Conservation (phyloP, 2,888 invertebrate species). For the Liopterus haemorrhoidalis region DNA sequence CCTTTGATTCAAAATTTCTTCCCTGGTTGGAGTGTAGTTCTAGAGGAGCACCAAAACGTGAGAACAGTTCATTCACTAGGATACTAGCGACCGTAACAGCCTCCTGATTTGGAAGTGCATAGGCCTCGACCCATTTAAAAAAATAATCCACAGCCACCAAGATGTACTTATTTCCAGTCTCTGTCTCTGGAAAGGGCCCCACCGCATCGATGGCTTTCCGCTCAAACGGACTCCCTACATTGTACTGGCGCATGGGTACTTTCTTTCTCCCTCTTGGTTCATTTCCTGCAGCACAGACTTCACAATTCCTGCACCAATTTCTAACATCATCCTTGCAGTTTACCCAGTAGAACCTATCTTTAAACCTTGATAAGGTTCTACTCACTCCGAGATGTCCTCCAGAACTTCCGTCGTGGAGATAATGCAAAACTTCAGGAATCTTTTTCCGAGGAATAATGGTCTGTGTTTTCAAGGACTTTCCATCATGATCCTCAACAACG, state of each 20-base stretch:
- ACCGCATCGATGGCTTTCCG: constrained; percentile 29
- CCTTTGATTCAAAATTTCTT: too few relatives aligned
- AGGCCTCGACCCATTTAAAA: not conserved
- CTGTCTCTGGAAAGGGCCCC: constrained; percentile 27
- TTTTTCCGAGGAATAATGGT: constrained; percentile 15
- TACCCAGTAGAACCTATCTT: constrained; percentile 7
- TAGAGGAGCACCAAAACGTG: not conserved
- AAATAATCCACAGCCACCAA: constrained; percentile 18
- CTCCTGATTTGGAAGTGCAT: constrained; percentile 1
- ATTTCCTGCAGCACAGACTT: constrained; percentile 26
- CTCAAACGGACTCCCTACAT: constrained; percentile 27
- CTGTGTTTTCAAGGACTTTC: not conserved
- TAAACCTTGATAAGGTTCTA: too few relatives aligned
- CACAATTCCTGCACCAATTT: constrained; percentile 15
- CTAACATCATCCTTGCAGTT: constrained; percentile 25
- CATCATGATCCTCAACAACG: too few relatives aligned
- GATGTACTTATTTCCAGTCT: constrained; percentile 31
- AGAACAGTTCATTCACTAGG: not conserved
- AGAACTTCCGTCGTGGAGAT: constrained; percentile 27
- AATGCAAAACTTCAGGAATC: constrained; percentile 17
- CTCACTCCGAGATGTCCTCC: constrained; percentile 33
- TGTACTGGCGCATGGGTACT: constrained; percentile 28
- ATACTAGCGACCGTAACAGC: constrained; percentile 34
- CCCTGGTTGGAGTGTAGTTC: too few relatives aligned
- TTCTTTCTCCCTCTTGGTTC: constrained; percentile 22